Evolutionary conservation across 2,888 invertebrate genomes (phyloP).

Genomic region (Octodonta nipae): DNA sequence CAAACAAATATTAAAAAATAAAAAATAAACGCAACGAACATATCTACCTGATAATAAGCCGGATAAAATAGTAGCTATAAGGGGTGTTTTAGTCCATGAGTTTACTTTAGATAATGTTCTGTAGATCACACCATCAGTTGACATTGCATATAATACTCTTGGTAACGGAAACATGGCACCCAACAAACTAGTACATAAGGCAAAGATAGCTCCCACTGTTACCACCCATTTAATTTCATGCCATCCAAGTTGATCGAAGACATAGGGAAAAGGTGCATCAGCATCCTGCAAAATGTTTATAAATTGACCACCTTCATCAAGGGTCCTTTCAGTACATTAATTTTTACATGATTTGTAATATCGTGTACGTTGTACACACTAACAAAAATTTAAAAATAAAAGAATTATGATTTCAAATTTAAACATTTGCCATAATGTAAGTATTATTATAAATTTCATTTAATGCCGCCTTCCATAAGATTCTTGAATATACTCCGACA

Average conservation of each 20-base stretch:
- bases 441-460: too few relatives aligned
- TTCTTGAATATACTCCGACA: too few relatives aligned
- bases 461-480: too few relatives aligned
- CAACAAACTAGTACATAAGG: conserved; percentile 73
- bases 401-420: too few relatives aligned
- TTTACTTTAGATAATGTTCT: conserved; percentile 55
- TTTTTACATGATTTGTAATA: too few relatives aligned
- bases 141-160: conserved; percentile 81
- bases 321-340: too few relatives aligned
- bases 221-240: conserved; percentile 75
- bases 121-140: conserved; percentile 75
- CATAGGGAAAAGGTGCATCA: conserved; percentile 76
- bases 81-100: conserved; percentile 62
- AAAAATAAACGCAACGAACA: neutral
- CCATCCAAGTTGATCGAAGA: conserved; percentile 67
- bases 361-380: too few relatives aligned
- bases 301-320: too few relatives aligned
- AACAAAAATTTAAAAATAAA: too few relatives aligned
- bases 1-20: too few relatives aligned
- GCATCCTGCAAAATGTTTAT: conserved; percentile 54
- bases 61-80: conserved; percentile 61
- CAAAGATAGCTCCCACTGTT: conserved; percentile 80
- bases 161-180: conserved; percentile 84
- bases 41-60: conserved; percentile 58
- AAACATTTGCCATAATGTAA: too few relatives aligned